Evolutionary conservation across 23 tunicate genomes (phyloP).

Genomic region (Phallusia fumigata): DNA sequence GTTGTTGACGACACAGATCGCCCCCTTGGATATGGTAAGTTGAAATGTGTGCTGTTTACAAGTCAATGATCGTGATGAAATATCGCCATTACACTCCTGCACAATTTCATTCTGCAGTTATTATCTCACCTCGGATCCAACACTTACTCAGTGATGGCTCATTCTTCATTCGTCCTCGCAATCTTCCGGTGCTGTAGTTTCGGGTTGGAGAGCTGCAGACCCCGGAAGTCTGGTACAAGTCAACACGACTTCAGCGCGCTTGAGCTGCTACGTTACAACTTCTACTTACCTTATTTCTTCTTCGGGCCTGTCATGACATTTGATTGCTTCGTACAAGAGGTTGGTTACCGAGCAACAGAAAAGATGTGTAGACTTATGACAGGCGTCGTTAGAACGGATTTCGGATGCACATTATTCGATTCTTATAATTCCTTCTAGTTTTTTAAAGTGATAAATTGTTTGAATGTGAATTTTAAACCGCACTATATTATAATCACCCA

Average conservation of each 20-base stretch:
- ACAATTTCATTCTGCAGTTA: too few species aligned
- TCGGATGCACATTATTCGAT: too few species aligned
- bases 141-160: constrained; percentile 21
- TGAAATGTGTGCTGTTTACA: too few species aligned
- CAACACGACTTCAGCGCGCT: constrained; percentile 5
- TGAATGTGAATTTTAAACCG: too few species aligned
- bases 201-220: constrained; percentile 13
- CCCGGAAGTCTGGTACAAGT: background rate
- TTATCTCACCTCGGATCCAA: background rate
- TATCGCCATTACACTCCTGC: too few species aligned
- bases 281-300: constrained; percentile 62
- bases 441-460: too few species aligned
- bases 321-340: constrained; percentile 34
- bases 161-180: constrained; percentile 25
- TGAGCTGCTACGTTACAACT: constrained; percentile 27
- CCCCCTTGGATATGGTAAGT: background rate
- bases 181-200: constrained; percentile 50
- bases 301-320: constrained; percentile 74
- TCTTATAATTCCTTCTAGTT: too few species aligned
- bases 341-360: too few species aligned
- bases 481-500: too few species aligned
- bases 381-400: too few species aligned
- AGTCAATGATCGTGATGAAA: too few species aligned
- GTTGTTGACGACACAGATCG: constrained; percentile 13
- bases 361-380: too few species aligned